A percentile compares a stretch with the other conserved stretches of the same genome.
Conservation (phyloP, 2,797 vertebrate genomes). For the Sylvia borin region DNA sequence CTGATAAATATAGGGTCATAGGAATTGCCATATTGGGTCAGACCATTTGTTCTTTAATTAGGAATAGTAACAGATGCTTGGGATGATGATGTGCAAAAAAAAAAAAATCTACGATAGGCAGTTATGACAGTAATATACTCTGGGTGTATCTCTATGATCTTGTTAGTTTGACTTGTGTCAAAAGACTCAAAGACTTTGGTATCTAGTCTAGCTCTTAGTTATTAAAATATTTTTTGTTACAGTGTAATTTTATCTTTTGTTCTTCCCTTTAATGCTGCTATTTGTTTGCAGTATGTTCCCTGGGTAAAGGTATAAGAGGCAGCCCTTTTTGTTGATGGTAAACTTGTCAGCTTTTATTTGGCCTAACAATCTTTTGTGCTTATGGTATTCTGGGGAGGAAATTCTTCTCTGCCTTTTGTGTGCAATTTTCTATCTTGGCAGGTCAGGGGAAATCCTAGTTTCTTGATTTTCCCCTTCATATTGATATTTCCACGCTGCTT, state of each 20-base stretch:
- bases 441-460: not conserved
- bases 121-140: not conserved
- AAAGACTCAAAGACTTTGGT: not conserved
- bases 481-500: not conserved
- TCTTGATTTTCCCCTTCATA: not conserved
- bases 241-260: not conserved
- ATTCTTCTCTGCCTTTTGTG: not conserved
- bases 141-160: not conserved
- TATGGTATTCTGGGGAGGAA: not conserved
- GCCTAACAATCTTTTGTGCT: not conserved
- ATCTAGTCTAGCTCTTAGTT: not conserved
- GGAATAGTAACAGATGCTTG: constrained; percentile 23
- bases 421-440: not conserved
- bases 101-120: not conserved
- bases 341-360: not conserved
- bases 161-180: not conserved
- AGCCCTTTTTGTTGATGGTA: not conserved
- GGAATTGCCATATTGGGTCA: constrained; percentile 16
- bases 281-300: not conserved
- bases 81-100: not conserved
- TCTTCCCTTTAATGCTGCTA: not conserved
- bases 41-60: constrained; percentile 53
- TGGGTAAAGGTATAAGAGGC: not conserved
- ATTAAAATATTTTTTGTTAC: not conserved
- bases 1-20: constrained; percentile 22